Base-by-base conservation (phyloP, 2,113 vertebrate species). In the Ceyx cyanopectus region DNA sequence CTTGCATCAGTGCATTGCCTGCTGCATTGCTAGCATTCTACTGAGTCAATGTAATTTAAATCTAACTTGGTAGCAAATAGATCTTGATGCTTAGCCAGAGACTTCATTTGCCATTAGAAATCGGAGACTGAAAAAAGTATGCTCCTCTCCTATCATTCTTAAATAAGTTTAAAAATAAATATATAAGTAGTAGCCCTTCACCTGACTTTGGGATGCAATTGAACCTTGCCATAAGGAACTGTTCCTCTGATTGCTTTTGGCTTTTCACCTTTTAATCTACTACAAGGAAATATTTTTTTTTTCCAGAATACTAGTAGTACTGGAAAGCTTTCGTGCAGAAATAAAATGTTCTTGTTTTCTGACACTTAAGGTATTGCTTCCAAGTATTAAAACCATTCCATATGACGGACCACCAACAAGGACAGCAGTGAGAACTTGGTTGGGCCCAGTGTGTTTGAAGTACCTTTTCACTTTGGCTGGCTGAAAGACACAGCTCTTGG, bases 331-430 rank as follows among this genome's bases (percentile, higher is more conserved):
- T 96, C 90, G 70, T 93, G 70, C 57, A 94, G 88, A 96, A 93
- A 95, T 87, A 77, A 89, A 87, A 91, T 87, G 63, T 95, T 96
- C 94, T 93, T 96, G 81, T 96, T 96, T 96, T 94, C 91, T 94
- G 94, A 97, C 92, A 91, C 91, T 93, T 66, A 89, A 89, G 81
- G 81, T 87, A 94, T 78, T 95, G 95, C 94, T 97, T 97, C 95
- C 91, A 96, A 93, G 60, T 95, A 95, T 82, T 97, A 96, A 96
- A 91, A 95, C 93, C 81, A 79, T 95, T 95, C 95, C 95, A 91
- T 70, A 73, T 88, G 92, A 94, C 26, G 9, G 95, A 95, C 94
- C 95, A 97, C 97, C 97, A 95, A 87, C 76, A 57, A 96, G 93
- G 93, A 95, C 68, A 91, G 82, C 57, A 63, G 74, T 80, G 86